Evolutionary conservation across 2,113 vertebrate genomes (phyloP).

Genomic region (Chloroceryle aenea): DNA sequence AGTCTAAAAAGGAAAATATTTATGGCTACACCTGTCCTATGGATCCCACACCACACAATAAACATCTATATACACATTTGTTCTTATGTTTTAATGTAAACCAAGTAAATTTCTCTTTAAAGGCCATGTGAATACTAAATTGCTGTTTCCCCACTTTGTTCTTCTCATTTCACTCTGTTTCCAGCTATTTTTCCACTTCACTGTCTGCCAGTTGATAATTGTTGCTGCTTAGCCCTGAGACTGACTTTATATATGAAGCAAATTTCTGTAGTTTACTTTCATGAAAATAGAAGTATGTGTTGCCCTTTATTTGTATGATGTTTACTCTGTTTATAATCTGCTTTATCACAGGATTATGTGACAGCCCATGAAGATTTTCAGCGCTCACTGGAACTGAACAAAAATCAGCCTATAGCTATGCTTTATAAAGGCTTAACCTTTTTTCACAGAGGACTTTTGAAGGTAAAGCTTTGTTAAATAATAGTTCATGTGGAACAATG

Average conservation of each 20-base stretch:
- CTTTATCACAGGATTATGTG: constrained; percentile 87
- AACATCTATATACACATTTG: neutral
- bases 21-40: neutral
- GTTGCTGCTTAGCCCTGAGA: neutral
- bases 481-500: neutral
- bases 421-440: constrained; percentile 97
- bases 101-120: neutral
- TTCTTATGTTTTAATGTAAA: neutral
- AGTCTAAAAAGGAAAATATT: neutral
- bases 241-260: neutral
- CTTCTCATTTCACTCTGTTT: neutral
- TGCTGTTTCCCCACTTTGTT: neutral
- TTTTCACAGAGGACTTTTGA: constrained; percentile 96
- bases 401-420: constrained; percentile 95
- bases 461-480: constrained; percentile 77
- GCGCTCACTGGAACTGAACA: constrained; percentile 92
- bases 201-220: neutral
- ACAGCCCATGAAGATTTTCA: constrained; percentile 95
- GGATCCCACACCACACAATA: neutral
- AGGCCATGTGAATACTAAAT: neutral
- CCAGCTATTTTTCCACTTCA: neutral
- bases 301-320: neutral
- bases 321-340: neutral
- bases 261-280: neutral
- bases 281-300: neutral